Percentiles rank a stretch among this genome's conserved stretches.
Conservation (phyloP, 2,888 invertebrate genomes). For the Cheilosia grossa region DNA sequence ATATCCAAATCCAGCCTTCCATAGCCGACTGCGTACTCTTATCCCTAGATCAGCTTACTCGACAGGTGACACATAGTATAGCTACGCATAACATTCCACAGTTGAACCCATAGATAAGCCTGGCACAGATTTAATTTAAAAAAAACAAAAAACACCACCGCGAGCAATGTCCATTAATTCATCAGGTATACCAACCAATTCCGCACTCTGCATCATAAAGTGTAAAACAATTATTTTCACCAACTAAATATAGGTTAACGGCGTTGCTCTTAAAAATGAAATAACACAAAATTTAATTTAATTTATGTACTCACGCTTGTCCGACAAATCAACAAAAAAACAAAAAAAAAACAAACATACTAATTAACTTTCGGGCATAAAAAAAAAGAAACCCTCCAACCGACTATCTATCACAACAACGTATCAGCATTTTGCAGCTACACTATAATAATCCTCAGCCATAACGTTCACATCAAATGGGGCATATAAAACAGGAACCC, state of each 20-base stretch:
- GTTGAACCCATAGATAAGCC: too few species aligned
- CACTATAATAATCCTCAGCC: slow-evolving; percentile 38
- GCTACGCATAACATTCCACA: too few species aligned
- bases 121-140: too few species aligned
- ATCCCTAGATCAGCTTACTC: too few species aligned
- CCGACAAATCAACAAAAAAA: slow-evolving; percentile 13
- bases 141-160: neutral
- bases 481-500: slow-evolving; percentile 34
- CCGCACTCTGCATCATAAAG: neutral
- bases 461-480: slow-evolving; percentile 55
- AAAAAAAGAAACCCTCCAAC: neutral
- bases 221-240: neutral
- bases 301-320: slow-evolving; percentile 33
- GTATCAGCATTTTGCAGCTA: slow-evolving; percentile 10
- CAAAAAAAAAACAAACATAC: slow-evolving; percentile 10
- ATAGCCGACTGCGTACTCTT: too few species aligned
- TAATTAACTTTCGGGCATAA: slow-evolving; percentile 39
- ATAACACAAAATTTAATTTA: slow-evolving; percentile 10
- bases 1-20: too few species aligned
- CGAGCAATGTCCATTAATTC: neutral
- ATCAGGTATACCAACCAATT: neutral
- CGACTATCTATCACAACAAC: neutral
- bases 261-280: slow-evolving; percentile 2
- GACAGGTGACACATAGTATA: too few species aligned
- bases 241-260: slow-evolving; percentile 23